Evolutionary conservation across 1,140 invertebrate species (phyloP).

Genomic region (Zaprionus capensis): DNA sequence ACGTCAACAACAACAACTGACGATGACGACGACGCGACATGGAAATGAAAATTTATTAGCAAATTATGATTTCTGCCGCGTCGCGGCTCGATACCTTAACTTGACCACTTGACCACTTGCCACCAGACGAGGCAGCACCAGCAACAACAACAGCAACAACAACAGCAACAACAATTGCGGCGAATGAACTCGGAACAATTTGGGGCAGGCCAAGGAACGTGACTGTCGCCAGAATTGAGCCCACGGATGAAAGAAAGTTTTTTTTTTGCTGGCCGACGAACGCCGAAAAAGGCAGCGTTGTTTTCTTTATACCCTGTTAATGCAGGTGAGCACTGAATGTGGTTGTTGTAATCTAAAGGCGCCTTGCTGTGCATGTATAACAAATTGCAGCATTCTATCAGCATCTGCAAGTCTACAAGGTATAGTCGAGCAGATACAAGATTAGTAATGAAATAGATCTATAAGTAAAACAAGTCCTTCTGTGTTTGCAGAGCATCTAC

Average conservation of each 20-base stretch:
- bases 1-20: not conserved
- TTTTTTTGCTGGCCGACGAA: not conserved
- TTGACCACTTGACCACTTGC: conserved; percentile 42
- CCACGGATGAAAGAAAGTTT: conserved; percentile 71
- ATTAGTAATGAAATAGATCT: not conserved
- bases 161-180: conserved; percentile 22
- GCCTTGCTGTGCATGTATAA: too few species aligned
- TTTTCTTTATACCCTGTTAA: conserved; percentile 28
- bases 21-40: conserved; percentile 47
- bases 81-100: conserved; percentile 38
- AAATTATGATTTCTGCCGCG: conserved; percentile 72
- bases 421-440: not conserved
- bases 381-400: too few species aligned
- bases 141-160: not conserved
- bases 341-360: not conserved
- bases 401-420: not conserved
- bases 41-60: conserved; percentile 79
- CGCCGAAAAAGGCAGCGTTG: conserved; percentile 21
- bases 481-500: not conserved
- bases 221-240: conserved; percentile 72
- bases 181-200: conserved; percentile 63
- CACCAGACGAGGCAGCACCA: conserved; percentile 32
- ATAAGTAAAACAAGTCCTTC: not conserved
- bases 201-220: conserved; percentile 72
- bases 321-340: not conserved